Evolutionary conservation across 2,888 invertebrate species (phyloP).

Genomic region (Cheilosia impressa): DNA sequence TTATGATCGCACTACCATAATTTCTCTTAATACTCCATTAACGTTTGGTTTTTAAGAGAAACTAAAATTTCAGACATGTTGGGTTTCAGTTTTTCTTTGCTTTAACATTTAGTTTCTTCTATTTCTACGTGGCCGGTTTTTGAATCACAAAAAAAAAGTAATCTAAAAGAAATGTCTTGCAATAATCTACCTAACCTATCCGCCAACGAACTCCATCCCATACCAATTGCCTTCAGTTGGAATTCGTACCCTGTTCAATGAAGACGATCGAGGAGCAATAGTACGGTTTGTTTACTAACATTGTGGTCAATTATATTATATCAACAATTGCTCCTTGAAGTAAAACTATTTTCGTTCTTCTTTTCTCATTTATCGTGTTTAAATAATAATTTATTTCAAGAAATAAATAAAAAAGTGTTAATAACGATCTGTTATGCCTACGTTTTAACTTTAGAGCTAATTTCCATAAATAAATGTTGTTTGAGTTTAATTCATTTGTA

Average conservation of each 20-base stretch:
- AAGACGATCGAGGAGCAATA: conserved; percentile 35
- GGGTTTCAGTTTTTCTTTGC: conserved; percentile 16
- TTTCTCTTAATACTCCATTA: conserved; percentile 24
- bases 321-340: neutral
- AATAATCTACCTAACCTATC: conserved; percentile 25
- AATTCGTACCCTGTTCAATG: conserved; percentile 46
- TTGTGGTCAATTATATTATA: neutral
- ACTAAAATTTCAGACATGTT: neutral
- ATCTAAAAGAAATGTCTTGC: conserved; percentile 18
- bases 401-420: conserved; percentile 1
- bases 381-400: neutral
- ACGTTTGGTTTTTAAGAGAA: conserved; percentile 15
- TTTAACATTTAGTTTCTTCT: conserved; percentile 1
- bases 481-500: neutral
- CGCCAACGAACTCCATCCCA: conserved; percentile 40
- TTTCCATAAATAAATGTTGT: neutral
- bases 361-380: neutral
- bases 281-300: conserved; percentile 15
- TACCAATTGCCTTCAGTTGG: conserved; percentile 47
- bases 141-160: conserved; percentile 35
- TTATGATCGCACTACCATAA: neutral
- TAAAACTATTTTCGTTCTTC: neutral
- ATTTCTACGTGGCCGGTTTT: conserved; percentile 53
- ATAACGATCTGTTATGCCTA: neutral
- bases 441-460: neutral